A percentile compares a stretch with the other conserved stretches of the same genome.
Conservation (phyloP, 1,140 invertebrate species). For the Platyscapa corneri region DNA sequence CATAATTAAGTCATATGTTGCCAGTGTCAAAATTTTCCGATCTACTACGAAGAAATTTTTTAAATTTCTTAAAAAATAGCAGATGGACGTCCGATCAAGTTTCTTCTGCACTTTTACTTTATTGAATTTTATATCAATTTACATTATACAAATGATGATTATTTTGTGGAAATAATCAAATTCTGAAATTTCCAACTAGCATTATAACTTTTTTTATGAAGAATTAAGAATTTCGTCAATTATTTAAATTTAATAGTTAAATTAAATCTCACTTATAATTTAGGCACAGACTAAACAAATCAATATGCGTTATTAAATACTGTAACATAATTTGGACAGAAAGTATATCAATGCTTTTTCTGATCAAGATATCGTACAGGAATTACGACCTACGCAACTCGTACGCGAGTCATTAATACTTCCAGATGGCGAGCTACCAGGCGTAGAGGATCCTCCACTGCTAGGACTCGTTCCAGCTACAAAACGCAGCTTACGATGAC, state of each 20-base stretch:
- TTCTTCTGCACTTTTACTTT: slow-evolving; percentile 37
- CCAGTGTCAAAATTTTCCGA: slow-evolving; percentile 33
- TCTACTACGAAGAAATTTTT: slow-evolving; percentile 34
- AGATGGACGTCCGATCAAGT: slow-evolving; percentile 36
- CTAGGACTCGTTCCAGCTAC: slow-evolving; percentile 63
- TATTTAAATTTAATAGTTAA: background rate
- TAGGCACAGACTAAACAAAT: slow-evolving; percentile 12
- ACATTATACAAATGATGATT: background rate
- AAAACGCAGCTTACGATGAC: slow-evolving; percentile 69
- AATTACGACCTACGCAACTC: slow-evolving; percentile 74
- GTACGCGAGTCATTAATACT: slow-evolving; percentile 71
- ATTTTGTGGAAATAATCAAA: slow-evolving; percentile 7
- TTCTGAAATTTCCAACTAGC: background rate
- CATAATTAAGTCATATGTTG: slow-evolving; percentile 53
- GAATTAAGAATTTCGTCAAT: background rate
- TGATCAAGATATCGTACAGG: slow-evolving; percentile 74
- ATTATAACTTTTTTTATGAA: background rate
- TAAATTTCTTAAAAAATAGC: slow-evolving; percentile 44
- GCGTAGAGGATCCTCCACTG: slow-evolving; percentile 59
- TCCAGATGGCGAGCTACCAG: slow-evolving; percentile 68
- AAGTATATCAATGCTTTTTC: slow-evolving; percentile 14
- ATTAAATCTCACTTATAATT: slow-evolving; percentile 24
- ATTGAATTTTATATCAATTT: slow-evolving; percentile 4
- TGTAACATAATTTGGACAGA: slow-evolving; percentile 39
- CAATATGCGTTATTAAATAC: slow-evolving; percentile 42